These are phyloP conservation scores for Corythaeola cristata DNA, from an alignment of 2,113 vertebrate genomes.

Conservation along the genomic window DNA sequence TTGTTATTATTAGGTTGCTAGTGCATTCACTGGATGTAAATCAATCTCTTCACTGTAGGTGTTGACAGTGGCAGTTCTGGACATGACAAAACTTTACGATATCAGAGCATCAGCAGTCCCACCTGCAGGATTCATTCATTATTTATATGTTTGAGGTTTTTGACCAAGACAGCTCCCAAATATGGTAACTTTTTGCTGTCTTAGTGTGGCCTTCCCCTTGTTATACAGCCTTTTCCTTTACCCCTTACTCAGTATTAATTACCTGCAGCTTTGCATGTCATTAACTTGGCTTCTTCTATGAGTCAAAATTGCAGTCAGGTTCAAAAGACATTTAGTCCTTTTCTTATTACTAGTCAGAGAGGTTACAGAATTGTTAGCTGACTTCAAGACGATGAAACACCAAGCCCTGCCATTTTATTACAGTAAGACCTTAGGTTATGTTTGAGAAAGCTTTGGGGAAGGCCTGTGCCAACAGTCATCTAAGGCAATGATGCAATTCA, in stretches of 20 bases:
- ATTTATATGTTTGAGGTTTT: neutral
- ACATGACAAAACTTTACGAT: neutral
- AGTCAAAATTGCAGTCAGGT: neutral
- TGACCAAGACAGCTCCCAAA: neutral
- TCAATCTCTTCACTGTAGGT: neutral
- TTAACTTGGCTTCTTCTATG: neutral
- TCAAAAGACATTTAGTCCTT: neutral
- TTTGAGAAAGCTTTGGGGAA: neutral
- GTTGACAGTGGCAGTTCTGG: neutral
- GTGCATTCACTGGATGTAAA: slow-evolving; percentile 13
- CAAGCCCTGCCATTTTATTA: neutral
- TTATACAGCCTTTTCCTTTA: neutral
- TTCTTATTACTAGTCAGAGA: neutral
- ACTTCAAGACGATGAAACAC: neutral
- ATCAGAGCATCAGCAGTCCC: neutral
- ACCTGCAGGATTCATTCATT: neutral
- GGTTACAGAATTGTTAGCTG: neutral
- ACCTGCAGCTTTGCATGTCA: neutral
- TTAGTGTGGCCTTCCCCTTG: neutral
- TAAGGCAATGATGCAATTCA: neutral
- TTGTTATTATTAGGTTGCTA: slow-evolving; percentile 40
- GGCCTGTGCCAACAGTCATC: neutral
- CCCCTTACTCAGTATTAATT: neutral
- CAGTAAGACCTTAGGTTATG: neutral
- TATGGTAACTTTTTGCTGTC: neutral